phyloP scores from a whole-genome alignment of 2,888 invertebrate genomes.

The Drosophila anomelani region DNA sequence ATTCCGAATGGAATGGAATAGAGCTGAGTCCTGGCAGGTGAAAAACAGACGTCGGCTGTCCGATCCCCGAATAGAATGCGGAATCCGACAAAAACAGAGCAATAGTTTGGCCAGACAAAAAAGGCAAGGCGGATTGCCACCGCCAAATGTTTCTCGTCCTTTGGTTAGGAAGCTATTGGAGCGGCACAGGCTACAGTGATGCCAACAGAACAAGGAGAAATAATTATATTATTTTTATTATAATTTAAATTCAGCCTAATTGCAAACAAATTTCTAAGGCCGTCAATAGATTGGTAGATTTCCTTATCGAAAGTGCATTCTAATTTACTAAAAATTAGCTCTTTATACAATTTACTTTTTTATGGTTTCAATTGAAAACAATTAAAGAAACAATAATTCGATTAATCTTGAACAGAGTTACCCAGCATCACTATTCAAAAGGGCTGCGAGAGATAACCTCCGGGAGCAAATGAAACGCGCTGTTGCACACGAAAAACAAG shows the following conservation, averaged over 20 bases:
- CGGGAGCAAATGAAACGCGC: conserved; percentile 69
- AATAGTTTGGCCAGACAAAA: conserved; percentile 47
- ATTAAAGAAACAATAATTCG: too few species aligned
- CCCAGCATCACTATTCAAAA: conserved; percentile 8
- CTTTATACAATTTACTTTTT: too few species aligned
- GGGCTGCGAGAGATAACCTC: conserved; percentile 15
- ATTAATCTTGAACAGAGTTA: background rate
- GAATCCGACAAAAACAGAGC: conserved; percentile 42
- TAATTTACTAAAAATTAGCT: background rate
- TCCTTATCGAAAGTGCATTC: background rate
- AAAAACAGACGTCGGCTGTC: conserved; percentile 67
- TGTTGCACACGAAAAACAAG: conserved; percentile 77
- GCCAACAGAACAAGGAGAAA: background rate
- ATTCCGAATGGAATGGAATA: conserved; percentile 12
- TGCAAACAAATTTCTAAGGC: background rate
- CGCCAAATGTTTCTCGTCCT: conserved; percentile 2
- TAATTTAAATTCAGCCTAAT: background rate
- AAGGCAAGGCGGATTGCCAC: conserved; percentile 45
- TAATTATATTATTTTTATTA: background rate
- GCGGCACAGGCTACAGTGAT: background rate
- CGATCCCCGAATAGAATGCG: conserved; percentile 31
- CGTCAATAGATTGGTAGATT: background rate
- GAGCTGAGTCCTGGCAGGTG: conserved; percentile 47
- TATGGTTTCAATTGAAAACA: background rate
- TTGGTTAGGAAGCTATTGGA: conserved; percentile 8